A percentile compares a stretch with the other conserved stretches of the same genome.
Conservation (phyloP, 2,888 invertebrate genomes). For the Nymphalis c-album region DNA sequence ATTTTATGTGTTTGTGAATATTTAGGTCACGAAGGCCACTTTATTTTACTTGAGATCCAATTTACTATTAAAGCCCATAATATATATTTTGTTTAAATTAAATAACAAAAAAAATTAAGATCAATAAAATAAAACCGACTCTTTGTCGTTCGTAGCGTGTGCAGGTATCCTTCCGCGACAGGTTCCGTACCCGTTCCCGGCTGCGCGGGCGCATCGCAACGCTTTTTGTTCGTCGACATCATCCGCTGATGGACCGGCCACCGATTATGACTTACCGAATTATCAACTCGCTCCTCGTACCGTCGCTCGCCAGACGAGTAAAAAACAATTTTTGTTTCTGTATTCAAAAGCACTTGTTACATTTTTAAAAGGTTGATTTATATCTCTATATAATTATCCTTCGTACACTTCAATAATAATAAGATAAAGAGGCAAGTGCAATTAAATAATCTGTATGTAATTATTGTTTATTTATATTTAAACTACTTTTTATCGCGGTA, state of each 20-base stretch:
- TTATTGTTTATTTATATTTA: no score
- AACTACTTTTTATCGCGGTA: no score
- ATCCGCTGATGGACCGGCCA: constrained; percentile 28
- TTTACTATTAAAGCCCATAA: neutral
- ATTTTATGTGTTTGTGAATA: no score
- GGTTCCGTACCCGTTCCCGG: constrained; percentile 15
- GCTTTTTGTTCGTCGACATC: constrained; percentile 35
- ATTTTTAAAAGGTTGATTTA: neutral
- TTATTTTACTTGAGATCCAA: no score
- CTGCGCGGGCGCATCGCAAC: constrained; percentile 14
- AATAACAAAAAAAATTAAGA: neutral
- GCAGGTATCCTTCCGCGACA: constrained; percentile 14
- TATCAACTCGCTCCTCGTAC: constrained; percentile 33
- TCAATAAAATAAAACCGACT: neutral
- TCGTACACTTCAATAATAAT: neutral
- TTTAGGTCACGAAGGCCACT: no score
- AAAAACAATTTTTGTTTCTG: constrained; percentile 31
- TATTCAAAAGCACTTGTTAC: constrained; percentile 18
- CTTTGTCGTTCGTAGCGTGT: neutral
- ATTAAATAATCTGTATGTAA: no score
- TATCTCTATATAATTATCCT: neutral
- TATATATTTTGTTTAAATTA: neutral
- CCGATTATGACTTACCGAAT: constrained; percentile 40
- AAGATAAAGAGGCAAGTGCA: no score
- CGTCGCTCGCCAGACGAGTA: constrained; percentile 18